Base-by-base conservation (phyloP, 1,140 invertebrate species). In the Sycobia sp. region DNA sequence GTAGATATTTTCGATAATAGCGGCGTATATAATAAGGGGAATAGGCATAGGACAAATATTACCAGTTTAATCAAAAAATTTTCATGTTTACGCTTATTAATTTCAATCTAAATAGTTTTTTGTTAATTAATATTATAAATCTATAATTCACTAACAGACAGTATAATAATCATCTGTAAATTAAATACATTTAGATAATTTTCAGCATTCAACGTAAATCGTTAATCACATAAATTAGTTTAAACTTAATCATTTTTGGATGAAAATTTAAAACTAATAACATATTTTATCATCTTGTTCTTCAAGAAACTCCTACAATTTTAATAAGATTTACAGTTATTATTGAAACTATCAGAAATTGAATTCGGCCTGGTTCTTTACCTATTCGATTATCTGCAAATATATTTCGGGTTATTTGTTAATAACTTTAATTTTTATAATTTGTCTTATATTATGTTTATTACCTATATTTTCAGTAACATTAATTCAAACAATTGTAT, bases 301-400 rank as follows among this genome's bases (percentile, higher is more conserved):
- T 87, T 13, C 71, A 81, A 77, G 82, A 84, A 69, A 87, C 86
- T 0, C 87, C 86, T 60, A 65, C 81, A 76, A 85, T 69, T n/a
- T 85, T 47, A 86, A 89, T 82, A 79, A 77, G 65, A 86, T 83
- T 79, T 88, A 88, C 86, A 89, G 81, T 86, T 36, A 68, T 83
- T 69, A 85, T 86, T 83, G 82, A 86, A 86, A 79, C 80, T 53
- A 85, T 86, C 78, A 86, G 83, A 69, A 84, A 83, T 79, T 38
- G 85, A 41, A 89, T 82, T 81, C 86, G 85, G 8, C 87, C 86
- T 9, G 71, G 80, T 72, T 89, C 87, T 3, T 76, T 89, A 80
- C 81, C 84, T 27, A 80, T 89, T 51, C 88, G 87, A 62, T 72
- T 89, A 80, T 82, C 84, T 4, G 41, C 41, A 43, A 43, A 43